Base-by-base conservation (phyloP, 2,888 invertebrate species). In the Amphipyra berbera region DNA sequence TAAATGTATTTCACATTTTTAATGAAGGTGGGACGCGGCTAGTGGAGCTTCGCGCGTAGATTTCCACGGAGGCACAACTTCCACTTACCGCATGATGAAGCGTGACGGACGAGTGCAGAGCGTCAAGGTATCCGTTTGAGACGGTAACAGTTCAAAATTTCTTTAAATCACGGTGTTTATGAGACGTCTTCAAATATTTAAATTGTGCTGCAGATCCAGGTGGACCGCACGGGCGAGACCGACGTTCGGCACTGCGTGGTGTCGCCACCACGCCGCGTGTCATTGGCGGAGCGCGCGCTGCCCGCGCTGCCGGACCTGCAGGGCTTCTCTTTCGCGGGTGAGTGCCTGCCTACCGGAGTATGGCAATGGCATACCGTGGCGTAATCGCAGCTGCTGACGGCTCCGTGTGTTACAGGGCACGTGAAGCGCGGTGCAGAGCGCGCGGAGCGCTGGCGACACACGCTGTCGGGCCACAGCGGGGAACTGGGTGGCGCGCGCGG, bases 271-370 rank as follows among this genome's bases (percentile, higher is more conserved):
- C 78, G 73, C 44, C 70, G 71, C 45, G 68, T 70, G 42, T 2
- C 78, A 4, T 61, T 83, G 33, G 75, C 50, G 0, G 88, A 89
- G 78, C 84, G 81, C 49, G 68, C 82, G 12, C 84, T 82, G 48
- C 90, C 92, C 33, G 90, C 81, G 7, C 81, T 93, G 68, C 93
- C 93, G 0, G 86, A 90, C 67, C 75, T 88, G 40, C 74, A 77
- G 1, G 73, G 71, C 12, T 93, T 93, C 73, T 59, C 77, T 2
- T 93, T 92, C 67, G 84, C 79, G 10, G 91, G 93, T 92, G 50
- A 72, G 69, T 6, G 0, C 21, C 2, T n/a, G n/a, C n/a, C n/a
- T n/a, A n/a, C n/a, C 21, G 21, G 21, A 21, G 2, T 21, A 21
- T 3, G 21, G 21, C 21, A 21, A 3, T 21, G 21, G 21, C 21